Evolutionary conservation across 2,797 vertebrate genomes (phyloP).

Genomic region (Phrynocephalus vlangalii): DNA sequence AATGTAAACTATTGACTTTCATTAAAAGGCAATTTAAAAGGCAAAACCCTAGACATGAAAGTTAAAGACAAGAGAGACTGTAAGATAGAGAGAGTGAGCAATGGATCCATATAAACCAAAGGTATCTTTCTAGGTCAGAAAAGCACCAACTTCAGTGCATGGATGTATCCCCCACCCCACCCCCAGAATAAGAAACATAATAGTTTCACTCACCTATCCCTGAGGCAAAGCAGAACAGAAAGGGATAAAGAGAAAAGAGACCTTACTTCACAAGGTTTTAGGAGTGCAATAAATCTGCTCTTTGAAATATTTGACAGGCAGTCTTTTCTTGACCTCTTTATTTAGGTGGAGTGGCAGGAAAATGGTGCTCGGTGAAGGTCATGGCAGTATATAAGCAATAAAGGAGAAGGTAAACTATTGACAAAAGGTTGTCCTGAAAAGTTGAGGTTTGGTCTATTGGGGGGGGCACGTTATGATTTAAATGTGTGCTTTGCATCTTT

Average conservation of each 20-base stretch:
- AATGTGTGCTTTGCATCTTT: no score
- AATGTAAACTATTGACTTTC: neutral
- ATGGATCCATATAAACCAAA: constrained; percentile 3
- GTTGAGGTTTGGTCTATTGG: constrained; percentile 5
- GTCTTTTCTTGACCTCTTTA: constrained; percentile 65
- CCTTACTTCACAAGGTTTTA: constrained; percentile 57
- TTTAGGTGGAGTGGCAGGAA: constrained; percentile 58
- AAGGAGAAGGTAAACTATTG: constrained; percentile 58
- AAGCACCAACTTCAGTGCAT: constrained; percentile 60
- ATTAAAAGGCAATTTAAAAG: constrained; percentile 21
- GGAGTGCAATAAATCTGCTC: constrained; percentile 68
- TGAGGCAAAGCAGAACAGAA: constrained; percentile 62
- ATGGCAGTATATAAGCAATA: constrained; percentile 59
- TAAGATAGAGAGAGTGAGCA: neutral
- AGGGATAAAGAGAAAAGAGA: constrained; percentile 41
- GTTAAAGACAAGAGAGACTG: no score
- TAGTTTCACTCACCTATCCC: constrained; percentile 50
- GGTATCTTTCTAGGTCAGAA: constrained; percentile 30
- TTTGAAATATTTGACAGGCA: constrained; percentile 71
- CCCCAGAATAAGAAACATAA: constrained; percentile 56
- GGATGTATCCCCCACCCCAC: constrained; percentile 40
- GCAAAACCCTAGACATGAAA: neutral
- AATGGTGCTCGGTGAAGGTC: constrained; percentile 59
- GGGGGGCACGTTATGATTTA: no score
- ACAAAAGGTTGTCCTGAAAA: constrained; percentile 23